Conservation (phyloP, 2,113 vertebrate genomes). For the Austrofundulus limnaeus region DNA sequence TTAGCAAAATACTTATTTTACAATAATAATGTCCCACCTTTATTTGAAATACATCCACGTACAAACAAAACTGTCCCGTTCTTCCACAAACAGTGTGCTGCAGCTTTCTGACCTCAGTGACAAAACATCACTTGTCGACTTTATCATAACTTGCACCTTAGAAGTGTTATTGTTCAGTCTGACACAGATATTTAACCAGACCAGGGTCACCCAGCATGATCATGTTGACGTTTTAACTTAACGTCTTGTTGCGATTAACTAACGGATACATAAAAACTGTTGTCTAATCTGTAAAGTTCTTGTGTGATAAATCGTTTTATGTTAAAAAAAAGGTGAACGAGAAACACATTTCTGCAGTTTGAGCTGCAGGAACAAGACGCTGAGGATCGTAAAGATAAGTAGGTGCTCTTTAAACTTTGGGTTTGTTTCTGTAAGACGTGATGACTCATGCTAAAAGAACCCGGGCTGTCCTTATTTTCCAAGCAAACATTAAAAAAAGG, state of each 20-base stretch:
- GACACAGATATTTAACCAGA: conserved; percentile 16
- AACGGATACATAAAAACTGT: not conserved
- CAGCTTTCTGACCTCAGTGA: too few species aligned
- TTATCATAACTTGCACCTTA: not conserved
- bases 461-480: conserved; percentile 8
- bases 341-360: not conserved
- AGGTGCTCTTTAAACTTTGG: conserved; percentile 29
- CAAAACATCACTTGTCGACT: too few species aligned
- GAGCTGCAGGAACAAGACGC: conserved; percentile 9
- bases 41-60: too few species aligned
- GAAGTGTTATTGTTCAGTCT: conserved; percentile 2
- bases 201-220: not conserved
- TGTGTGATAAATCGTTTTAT: not conserved
- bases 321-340: not conserved
- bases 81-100: too few species aligned
- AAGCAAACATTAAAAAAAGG: conserved; percentile 33
- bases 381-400: conserved; percentile 24
- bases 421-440: conserved; percentile 22
- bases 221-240: not conserved
- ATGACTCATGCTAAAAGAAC: conserved; percentile 51
- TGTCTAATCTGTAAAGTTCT: not conserved
- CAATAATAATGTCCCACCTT: too few species aligned
- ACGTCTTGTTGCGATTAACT: not conserved
- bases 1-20: too few species aligned
- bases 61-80: too few species aligned